Evolutionary conservation across 2,113 vertebrate species (phyloP), one percentile per base, ranked within the genome.

Genomic region (Psilopogon haemacephalus): DNA sequence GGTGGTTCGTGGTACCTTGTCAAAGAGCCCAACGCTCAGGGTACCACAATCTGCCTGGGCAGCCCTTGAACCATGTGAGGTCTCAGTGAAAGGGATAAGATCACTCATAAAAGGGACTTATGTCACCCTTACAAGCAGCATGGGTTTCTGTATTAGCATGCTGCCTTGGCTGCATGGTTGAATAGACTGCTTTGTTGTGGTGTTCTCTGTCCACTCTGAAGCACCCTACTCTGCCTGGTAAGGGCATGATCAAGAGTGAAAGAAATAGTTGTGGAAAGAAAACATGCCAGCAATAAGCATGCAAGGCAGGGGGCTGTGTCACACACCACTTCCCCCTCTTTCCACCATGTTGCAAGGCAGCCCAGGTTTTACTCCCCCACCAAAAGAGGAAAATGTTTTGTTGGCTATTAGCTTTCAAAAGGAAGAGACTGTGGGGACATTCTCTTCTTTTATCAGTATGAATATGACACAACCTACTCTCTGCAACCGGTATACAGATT

Each of bases 171-270:
- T n/a, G n/a, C n/a, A n/a, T n/a, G n/a, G n/a, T n/a, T n/a, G n/a
- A n/a, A n/a, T n/a, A n/a, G n/a, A n/a, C 11, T 38, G 17, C 32
- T 20, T 27, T 1, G 0, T 42, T 50, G 33, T 1, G 1, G 23
- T 11, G 26, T 15, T 13, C 20, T 70, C 42, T 0, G 1, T 14
- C 12, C 38, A 38, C 14, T 12, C 23, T 15, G 24, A 65, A 52
- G 24, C 32, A 33, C 12, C 28, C 23, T 54, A 27, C 12, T 65
- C 26, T 59, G 30, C 52, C 44, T 82, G 71, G 20, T 78, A 78
- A 88, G 60, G 60, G 12, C 46, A 30, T 20, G 38, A 46, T 0
- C 2, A n/a, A 37, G 24, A 71, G 52, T 6, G 9, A 44, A 83
- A 37, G 20, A 37, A 44, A 70, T 18, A 18, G 65, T 35, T 59